Base-by-base conservation (phyloP, 2,113 vertebrate species). In the Acinonyx jubatus region DNA sequence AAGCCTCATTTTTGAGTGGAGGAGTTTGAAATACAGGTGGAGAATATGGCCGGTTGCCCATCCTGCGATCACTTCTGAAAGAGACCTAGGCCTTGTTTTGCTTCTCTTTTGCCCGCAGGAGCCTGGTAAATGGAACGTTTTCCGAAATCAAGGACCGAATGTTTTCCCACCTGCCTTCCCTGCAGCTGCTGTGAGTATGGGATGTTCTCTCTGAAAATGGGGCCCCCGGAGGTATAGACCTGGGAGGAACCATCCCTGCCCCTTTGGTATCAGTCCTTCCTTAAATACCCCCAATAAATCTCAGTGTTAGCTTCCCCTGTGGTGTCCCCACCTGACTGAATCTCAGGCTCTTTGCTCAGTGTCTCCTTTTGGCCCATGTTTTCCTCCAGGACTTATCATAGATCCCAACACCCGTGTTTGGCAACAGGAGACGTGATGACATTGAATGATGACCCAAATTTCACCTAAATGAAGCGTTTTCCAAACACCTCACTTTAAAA, bases 51-150 rank as follows among this genome's bases (percentile, higher is more conserved):
- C 2, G 0, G 4, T 29, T 3, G 38, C 41, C 71, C 23, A 15
- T 9, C 10, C 16, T 19, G 33, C 31, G 45, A 8, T 4, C 61
- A 57, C 55, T 82, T 92, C n/a, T 50, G 55, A 78, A 63, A 74
- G 61, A 82, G 52, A 90, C 83, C 38, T 14, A 41, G 84, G 45
- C 61, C 66, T 81, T 15, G 4, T 33, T 96, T 61, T 88, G 52
- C 79, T 29, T 50, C 36, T 65, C 48, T 97, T 71, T 90, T 96
- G 89, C 89, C 96, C 83, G 0, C 98, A 99, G 99, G 99, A 99
- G 99, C 97, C 98, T 99, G 96, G 99, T 99, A 38, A 99, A 99
- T 98, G 99, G 99, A 97, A 99, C 99, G 25, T 99, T 99, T 98
- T 99, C 98, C 0, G 99, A 99, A 98, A 99, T 99, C 97, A 99